Evolutionary conservation across 2,113 vertebrate genomes (phyloP), one percentile per base, ranked within the genome.

Genomic region (Notarius lentiginosus): DNA sequence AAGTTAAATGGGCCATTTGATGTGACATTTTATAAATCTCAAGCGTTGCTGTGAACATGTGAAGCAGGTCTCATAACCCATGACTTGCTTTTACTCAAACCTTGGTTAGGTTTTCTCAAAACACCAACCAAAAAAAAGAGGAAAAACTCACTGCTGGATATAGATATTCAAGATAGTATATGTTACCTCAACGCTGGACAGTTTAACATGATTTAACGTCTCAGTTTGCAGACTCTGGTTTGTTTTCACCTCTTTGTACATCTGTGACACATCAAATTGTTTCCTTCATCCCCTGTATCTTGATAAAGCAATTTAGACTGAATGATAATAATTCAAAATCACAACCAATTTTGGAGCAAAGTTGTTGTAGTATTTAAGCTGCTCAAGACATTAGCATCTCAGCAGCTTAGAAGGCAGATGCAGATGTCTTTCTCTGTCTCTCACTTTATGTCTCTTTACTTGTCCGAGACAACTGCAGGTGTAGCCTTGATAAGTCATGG

Each of bases 1-100:
- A 47, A 93, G 95, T 94, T 96, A 96, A 95, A 96, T 96, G 95
- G 96, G 92, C 93, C 96, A 92, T 94, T 92, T 91, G 92, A 93
- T 94, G 91, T 91, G 89, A 65, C 65, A 60, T 79, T 85, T 89
- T 83, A 75, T 24, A 82, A 77, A 22, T 86, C 58, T 84, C 86
- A 95, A 95, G 93, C 84, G 84, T 86, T 86, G 84, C 84, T 20
- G 63, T 79, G 84, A 63, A 73, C 60, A 17, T 65, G 15, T 66
- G 17, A 85, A 77, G 58, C 72, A 51, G 72, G 34, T 83, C 63
- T 70, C 27, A 27, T 30, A 58, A 47, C 53, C 24, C 77, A 80
- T 51, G 20, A 61, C 18, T 53, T 22, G 18, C 47, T 66, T 86
- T 68, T 41, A 58, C 51, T 86, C 12, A 5, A 53, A 77, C 56